Conservation (phyloP, 2,888 invertebrate genomes). For the Hymenopus coronatus region DNA sequence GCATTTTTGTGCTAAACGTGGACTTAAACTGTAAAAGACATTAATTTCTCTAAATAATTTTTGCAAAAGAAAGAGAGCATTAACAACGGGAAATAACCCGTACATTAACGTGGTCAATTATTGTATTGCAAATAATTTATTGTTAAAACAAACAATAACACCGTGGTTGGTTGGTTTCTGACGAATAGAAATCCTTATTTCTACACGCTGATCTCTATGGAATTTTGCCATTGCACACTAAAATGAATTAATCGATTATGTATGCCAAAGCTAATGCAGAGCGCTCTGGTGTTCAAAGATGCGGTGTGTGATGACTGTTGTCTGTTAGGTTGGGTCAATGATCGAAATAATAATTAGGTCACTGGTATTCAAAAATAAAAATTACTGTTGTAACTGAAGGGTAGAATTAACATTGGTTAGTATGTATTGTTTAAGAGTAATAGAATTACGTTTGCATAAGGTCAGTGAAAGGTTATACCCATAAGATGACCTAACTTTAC, state of each 20-base stretch:
- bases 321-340: slow-evolving; percentile 18
- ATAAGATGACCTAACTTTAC: neutral
- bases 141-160: neutral
- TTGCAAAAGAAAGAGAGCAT: too few relatives aligned
- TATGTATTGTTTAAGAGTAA: neutral
- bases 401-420: neutral
- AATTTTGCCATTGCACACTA: neutral
- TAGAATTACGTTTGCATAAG: neutral
- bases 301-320: neutral
- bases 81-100: too few relatives aligned
- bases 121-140: too few relatives aligned
- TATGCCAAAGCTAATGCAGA: neutral
- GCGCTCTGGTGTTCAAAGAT: neutral
- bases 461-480: neutral
- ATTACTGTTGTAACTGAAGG: neutral
- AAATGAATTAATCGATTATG: neutral
- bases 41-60: too few relatives aligned
- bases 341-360: slow-evolving; percentile 3
- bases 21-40: too few relatives aligned
- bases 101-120: too few relatives aligned
- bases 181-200: neutral
- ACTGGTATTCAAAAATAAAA: neutral
- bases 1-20: too few relatives aligned
- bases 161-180: neutral
- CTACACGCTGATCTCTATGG: too few relatives aligned